Conservation (phyloP, 2,888 invertebrate genomes). For the Scelioninae gen. 2 region DNA sequence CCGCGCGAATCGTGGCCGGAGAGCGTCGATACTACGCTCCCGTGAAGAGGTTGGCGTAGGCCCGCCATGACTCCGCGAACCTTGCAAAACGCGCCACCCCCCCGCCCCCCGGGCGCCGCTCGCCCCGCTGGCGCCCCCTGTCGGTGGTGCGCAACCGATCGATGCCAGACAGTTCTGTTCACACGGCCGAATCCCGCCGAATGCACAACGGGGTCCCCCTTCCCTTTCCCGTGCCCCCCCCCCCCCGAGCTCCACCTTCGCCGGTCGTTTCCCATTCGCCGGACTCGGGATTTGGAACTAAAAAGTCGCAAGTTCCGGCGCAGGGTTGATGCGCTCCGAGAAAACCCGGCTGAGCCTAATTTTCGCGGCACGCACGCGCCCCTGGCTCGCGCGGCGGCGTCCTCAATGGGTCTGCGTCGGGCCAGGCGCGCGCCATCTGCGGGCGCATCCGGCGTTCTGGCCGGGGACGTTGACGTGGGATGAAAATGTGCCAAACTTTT, state of each 20-base stretch:
- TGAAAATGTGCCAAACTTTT: not conserved
- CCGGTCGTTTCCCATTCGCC: slow-evolving; percentile 58
- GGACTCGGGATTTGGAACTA: slow-evolving; percentile 48
- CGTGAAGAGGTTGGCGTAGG: slow-evolving; percentile 74
- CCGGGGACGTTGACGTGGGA: not conserved
- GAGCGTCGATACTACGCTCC: slow-evolving; percentile 74
- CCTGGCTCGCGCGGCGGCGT: slow-evolving; percentile 33
- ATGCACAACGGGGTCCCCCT: slow-evolving; percentile 66
- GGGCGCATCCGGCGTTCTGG: not conserved
- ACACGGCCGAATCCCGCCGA: slow-evolving; percentile 73
- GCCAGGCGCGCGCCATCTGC: slow-evolving; percentile 40
- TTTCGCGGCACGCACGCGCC: slow-evolving; percentile 45
- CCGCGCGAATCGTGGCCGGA: slow-evolving; percentile 49
- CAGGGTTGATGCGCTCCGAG: slow-evolving; percentile 50
- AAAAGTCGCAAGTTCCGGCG: slow-evolving; percentile 58
- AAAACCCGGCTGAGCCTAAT: slow-evolving; percentile 52
- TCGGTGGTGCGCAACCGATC: slow-evolving; percentile 68
- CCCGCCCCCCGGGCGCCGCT: slow-evolving; percentile 1
- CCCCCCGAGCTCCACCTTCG: slow-evolving; percentile 59
- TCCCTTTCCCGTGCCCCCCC: slow-evolving; percentile 8
- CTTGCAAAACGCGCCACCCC: slow-evolving; percentile 50
- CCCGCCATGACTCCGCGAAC: slow-evolving; percentile 63
- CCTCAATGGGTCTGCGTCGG: slow-evolving; percentile 30
- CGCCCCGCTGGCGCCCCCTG: slow-evolving; percentile 34
- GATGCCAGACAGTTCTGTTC: slow-evolving; percentile 75